Percentiles rank a stretch among this genome's conserved stretches.
These are phyloP conservation scores for Alloscopus bannaensis DNA, from an alignment of 2,888 invertebrate genomes.

Conservation along the genomic window DNA sequence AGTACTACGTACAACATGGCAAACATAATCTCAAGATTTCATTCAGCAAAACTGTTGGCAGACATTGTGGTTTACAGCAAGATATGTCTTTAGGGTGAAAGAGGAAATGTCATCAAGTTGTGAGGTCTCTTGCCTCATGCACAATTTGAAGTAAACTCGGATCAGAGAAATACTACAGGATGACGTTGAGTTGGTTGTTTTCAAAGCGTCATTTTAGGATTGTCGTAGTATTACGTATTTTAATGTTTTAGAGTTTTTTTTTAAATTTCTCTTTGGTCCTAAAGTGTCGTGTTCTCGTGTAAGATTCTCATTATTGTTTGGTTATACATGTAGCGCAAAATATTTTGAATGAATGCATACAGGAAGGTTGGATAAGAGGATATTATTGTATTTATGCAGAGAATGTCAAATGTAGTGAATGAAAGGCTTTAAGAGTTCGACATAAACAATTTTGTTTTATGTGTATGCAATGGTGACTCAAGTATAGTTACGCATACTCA, in stretches of 20 bases:
- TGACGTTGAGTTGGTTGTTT: not conserved
- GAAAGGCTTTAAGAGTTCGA: too few species aligned
- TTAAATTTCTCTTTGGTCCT: not conserved
- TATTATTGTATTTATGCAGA: not conserved
- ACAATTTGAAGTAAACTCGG: not conserved
- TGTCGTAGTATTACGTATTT: too few species aligned
- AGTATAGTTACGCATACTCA: too few species aligned
- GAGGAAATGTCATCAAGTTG: slow-evolving; percentile 9
- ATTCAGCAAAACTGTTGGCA: slow-evolving; percentile 21
- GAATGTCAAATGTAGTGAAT: too few species aligned
- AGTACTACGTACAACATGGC: slow-evolving; percentile 26
- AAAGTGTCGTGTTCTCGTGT: not conserved
- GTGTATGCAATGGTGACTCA: too few species aligned
- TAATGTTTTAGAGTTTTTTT: not conserved
- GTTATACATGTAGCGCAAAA: too few species aligned
- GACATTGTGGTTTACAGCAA: slow-evolving; percentile 33
- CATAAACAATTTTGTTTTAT: too few species aligned
- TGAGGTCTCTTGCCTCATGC: too few species aligned
- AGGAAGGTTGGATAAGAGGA: too few species aligned
- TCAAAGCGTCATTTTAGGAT: not conserved
- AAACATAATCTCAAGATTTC: slow-evolving; percentile 43
- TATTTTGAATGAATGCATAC: too few species aligned
- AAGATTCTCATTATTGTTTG: not conserved
- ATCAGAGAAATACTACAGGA: not conserved
- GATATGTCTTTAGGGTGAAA: slow-evolving; percentile 23